Percentiles rank a stretch among this genome's conserved stretches.
Conservation (phyloP, 2,888 invertebrate species). For the Nematopogon swammerdamellus region DNA sequence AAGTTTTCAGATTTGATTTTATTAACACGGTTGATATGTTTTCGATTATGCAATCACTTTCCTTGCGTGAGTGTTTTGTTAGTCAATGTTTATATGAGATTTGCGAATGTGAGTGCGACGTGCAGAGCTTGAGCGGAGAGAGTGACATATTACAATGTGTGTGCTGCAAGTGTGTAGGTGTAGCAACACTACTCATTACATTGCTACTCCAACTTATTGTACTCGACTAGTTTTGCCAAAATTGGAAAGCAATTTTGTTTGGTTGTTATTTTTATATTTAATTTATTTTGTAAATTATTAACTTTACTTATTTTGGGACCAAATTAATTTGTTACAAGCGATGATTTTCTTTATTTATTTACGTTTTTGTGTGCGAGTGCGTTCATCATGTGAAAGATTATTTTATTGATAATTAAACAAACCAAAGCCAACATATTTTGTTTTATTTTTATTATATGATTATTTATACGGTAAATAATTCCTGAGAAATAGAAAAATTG, state of each 20-base stretch:
- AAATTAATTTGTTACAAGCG: constrained; percentile 53
- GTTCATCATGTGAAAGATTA: constrained; percentile 33
- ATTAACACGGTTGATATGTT: no score
- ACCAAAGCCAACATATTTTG: constrained; percentile 40
- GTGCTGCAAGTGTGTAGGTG: no score
- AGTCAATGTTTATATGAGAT: background rate
- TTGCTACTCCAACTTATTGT: background rate
- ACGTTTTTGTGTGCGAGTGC: constrained; percentile 45
- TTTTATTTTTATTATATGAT: background rate
- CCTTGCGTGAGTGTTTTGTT: background rate
- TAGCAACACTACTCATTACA: constrained; percentile 1
- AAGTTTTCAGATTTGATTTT: no score
- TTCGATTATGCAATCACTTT: no score
- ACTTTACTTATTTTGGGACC: constrained; percentile 54
- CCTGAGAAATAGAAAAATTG: no score
- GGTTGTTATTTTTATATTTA: constrained; percentile 40
- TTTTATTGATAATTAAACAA: constrained; percentile 53
- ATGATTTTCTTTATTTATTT: constrained; percentile 29
- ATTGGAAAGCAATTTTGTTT: constrained; percentile 50
- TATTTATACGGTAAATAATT: no score
- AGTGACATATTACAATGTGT: background rate
- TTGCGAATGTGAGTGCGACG: background rate
- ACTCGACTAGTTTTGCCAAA: constrained; percentile 32
- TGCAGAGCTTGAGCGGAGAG: background rate
- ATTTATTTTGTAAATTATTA: constrained; percentile 36